Percentiles rank a stretch among this genome's conserved stretches.
Conservation (phyloP, 2,113 vertebrate species). For the Elanus axillaris region DNA sequence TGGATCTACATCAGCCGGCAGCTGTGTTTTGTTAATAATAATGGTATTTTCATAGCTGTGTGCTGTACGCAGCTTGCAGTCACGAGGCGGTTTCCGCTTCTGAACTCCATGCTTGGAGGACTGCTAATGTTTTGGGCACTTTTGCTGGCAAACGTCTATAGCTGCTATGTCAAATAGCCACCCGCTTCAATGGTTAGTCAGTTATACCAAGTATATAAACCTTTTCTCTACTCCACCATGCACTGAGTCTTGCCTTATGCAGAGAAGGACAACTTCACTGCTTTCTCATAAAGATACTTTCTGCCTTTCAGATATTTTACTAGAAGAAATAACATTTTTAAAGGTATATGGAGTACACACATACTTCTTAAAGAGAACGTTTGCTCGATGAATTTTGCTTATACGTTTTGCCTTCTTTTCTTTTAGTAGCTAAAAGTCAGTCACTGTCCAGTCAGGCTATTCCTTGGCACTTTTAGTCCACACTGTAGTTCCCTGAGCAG, state of each 20-base stretch:
- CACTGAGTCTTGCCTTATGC: background rate
- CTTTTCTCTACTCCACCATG: background rate
- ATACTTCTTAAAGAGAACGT: background rate
- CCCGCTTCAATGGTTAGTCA: background rate
- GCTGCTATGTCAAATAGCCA: background rate
- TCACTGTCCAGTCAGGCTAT: background rate
- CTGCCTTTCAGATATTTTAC: background rate
- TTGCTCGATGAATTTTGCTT: background rate
- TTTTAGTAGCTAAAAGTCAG: background rate
- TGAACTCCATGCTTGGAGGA: background rate
- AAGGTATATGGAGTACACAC: background rate
- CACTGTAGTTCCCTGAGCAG: background rate
- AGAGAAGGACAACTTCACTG: background rate
- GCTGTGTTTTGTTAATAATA: background rate
- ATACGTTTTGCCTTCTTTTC: background rate
- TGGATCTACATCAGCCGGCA: background rate
- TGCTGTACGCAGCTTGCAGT: background rate
- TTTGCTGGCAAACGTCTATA: background rate
- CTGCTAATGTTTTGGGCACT: background rate
- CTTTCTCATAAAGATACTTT: background rate
- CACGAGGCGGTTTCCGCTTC: background rate
- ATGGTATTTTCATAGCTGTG: background rate
- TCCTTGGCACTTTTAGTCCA: background rate
- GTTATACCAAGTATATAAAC: background rate
- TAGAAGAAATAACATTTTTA: background rate